Conservation (phyloP, 2,888 invertebrate species). For the Coremacera marginata region DNA sequence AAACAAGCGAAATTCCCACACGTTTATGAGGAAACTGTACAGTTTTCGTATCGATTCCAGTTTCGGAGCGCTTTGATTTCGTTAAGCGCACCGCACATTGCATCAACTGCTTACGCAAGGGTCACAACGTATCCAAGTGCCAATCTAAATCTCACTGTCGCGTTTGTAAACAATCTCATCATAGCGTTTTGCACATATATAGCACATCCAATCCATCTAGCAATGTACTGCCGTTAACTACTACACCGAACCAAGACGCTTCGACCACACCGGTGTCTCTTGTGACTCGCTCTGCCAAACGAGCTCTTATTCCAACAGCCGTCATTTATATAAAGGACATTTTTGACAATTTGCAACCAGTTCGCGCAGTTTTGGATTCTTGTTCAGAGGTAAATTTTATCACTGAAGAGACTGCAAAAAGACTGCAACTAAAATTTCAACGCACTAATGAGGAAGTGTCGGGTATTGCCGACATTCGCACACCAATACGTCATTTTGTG, state of each 20-base stretch:
- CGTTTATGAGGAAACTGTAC: conserved; percentile 20
- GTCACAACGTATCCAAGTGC: not conserved
- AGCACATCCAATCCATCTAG: too few relatives aligned
- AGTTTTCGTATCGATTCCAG: conserved; percentile 17
- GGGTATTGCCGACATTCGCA: not conserved
- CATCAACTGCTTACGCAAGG: conserved; percentile 29
- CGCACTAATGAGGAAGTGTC: conserved; percentile 20
- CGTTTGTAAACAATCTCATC: conserved; percentile 22
- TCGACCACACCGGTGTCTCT: not conserved
- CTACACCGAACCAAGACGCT: not conserved
- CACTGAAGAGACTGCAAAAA: not conserved
- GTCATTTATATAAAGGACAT: conserved; percentile 5
- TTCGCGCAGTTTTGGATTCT: conserved; percentile 14
- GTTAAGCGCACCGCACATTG: conserved; percentile 22
- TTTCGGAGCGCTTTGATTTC: conserved; percentile 26
- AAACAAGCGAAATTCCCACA: not conserved
- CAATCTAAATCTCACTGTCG: too few relatives aligned
- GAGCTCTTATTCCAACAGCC: not conserved
- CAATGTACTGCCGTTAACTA: not conserved
- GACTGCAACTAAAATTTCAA: not conserved
- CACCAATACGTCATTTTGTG: not conserved
- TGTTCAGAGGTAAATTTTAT: conserved; percentile 31
- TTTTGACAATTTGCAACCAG: conserved; percentile 16
- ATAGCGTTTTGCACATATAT: not conserved
- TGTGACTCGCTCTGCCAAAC: not conserved